Evolutionary conservation across 2,888 invertebrate genomes (phyloP).

Genomic region (Synanthedon myopaeformis): DNA sequence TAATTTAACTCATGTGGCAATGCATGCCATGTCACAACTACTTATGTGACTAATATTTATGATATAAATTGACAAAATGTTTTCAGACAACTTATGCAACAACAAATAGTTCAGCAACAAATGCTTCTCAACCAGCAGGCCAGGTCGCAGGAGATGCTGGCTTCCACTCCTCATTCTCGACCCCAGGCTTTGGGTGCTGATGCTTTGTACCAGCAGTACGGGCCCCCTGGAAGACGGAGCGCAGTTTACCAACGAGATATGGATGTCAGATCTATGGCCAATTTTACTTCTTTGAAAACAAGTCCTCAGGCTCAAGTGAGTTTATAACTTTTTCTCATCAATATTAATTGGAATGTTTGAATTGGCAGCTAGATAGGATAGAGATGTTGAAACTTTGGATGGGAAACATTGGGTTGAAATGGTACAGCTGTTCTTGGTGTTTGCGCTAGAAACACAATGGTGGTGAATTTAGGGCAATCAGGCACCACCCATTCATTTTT

Average conservation of each 20-base stretch:
- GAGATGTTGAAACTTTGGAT: too few species aligned
- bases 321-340: background rate
- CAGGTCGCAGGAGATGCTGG: constrained; percentile 71
- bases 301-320: constrained; percentile 49
- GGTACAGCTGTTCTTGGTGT: too few species aligned
- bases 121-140: constrained; percentile 61
- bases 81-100: constrained; percentile 53
- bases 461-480: too few species aligned
- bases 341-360: too few species aligned
- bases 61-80: background rate
- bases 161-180: constrained; percentile 40
- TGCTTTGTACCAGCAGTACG: constrained; percentile 61
- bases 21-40: too few species aligned
- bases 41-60: background rate
- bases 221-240: constrained; percentile 53
- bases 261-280: constrained; percentile 56
- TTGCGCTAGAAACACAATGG: too few species aligned
- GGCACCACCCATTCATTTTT: too few species aligned
- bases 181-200: constrained; percentile 57
- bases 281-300: constrained; percentile 57
- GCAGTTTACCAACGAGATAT: constrained; percentile 57
- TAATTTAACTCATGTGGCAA: too few species aligned
- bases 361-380: too few species aligned
- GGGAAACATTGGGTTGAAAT: too few species aligned
- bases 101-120: constrained; percentile 63